Percentiles rank a stretch among this genome's conserved stretches.
Conservation (phyloP, 2,113 vertebrate species). For the Triplophysa tibetana region DNA sequence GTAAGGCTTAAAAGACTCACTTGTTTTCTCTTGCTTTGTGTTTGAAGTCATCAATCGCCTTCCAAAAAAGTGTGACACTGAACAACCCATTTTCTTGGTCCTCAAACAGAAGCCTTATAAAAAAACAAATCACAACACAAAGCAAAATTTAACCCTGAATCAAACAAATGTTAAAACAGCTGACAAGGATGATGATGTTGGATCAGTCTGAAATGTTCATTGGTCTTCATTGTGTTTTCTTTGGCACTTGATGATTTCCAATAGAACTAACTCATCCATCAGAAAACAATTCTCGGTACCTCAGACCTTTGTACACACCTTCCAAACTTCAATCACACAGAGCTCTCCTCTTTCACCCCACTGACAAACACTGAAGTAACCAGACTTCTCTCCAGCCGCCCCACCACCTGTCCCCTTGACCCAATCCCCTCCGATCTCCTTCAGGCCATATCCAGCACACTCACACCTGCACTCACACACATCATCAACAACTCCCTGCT, state of each 20-base stretch:
- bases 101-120: conserved; percentile 86
- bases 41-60: conserved; percentile 95
- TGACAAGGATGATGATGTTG: neutral
- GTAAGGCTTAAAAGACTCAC: conserved; percentile 71
- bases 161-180: neutral
- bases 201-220: neutral
- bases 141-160: neutral
- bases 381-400: too few relatives aligned
- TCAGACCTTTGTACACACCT: too few relatives aligned
- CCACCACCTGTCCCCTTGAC: too few relatives aligned
- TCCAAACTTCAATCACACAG: too few relatives aligned
- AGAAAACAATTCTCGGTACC: too few relatives aligned
- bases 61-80: conserved; percentile 92
- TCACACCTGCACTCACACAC: too few relatives aligned
- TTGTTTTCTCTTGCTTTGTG: conserved; percentile 96
- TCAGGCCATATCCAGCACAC: too few relatives aligned
- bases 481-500: too few relatives aligned
- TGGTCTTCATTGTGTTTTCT: neutral
- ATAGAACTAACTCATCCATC: too few relatives aligned
- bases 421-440: too few relatives aligned
- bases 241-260: neutral
- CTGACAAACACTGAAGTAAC: too few relatives aligned
- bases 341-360: too few relatives aligned
- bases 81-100: conserved; percentile 94
- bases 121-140: neutral